Base-by-base conservation (phyloP, 2,113 vertebrate genomes). In the Zapus hudsonius region DNA sequence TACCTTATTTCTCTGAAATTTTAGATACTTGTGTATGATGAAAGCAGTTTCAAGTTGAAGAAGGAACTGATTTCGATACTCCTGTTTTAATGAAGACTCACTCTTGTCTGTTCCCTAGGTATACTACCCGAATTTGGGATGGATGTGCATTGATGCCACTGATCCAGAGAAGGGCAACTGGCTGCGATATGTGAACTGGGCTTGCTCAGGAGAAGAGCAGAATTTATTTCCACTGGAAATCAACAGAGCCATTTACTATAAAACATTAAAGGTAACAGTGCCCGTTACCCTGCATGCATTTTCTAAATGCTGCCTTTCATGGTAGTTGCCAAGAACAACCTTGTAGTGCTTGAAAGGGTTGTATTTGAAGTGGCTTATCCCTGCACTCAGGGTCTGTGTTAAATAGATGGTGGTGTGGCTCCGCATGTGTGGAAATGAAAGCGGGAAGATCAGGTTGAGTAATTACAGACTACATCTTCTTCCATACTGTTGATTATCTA, bases 111-210 rank as follows among this genome's bases (percentile, higher is more conserved):
- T 42, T 78, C 47, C 64, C 0, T 97, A 98, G 99, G 99, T 99
- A 0, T 99, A 99, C 95, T 99, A 99, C 95, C 99, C 99, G 16
- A 98, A 99, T 40, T 88, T 99, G 95, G 99, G 99, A 10, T 99
- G 99, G 99, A 99, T 99, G 99, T 99, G 99, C 96, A 98, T 99
- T 4, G 99, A 99, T 57, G 99, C 99, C 95, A 99, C 99, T 0
- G 99, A 99, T 89, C 99, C 99, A 4, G 94, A 97, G 96, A 99
- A 99, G 89, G 99, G 99, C 33, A 99, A 99, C 96, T 99, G 99
- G 99, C 97, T 99, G 40, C 98, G 99, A 0, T 99, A 99, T 76
- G 98, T 99, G 85, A 99, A 99, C 95, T 99, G 99, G 99, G 99
- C 99, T 2, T 98, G 98, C 52, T 99, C 99, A 0, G 98, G 98